Evolutionary conservation across 2,113 vertebrate species (phyloP), one percentile per base, ranked within the genome.

Genomic region (Daphoenositta chrysoptera): DNA sequence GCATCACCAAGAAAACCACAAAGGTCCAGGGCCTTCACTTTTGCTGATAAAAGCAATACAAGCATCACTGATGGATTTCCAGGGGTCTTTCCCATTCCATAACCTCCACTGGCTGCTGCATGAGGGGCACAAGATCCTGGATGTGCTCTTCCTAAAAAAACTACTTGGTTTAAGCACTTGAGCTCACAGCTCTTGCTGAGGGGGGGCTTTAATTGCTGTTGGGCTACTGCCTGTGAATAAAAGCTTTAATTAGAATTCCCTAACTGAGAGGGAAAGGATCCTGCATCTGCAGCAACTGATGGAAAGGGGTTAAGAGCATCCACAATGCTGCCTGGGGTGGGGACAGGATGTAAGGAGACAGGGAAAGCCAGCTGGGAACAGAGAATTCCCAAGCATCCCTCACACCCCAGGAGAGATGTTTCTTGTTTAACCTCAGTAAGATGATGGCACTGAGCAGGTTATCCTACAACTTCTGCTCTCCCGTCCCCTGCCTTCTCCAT

Each of bases 261-360:
- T 4, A 1, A 45, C 13, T 27, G 45, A 68, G 19, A 44, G 8
- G 47, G 58, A 40, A 19, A 22, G 39, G 27, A 14, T 44, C 68
- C 31, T 16, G 7, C 30, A 16, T 1, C 51, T 47, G 28, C 70
- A 48, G 42, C 45, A n/a, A 0, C 5, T 9, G 48, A 9, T 24
- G 73, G 13, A 27, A 10, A 64, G 27, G 47, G 28, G 53, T 11
- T 13, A 1, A 11, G 22, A 88, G 8, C 57, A 53, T 1, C 71
- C 13, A 0, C 6, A 2, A 1, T 3, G 14, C 21, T 61, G 28
- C 66, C 42, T 3, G 3, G 33, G 40, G 3, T 30, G 72, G 75
- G 84, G 6, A 26, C 24, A 40, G 56, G 37, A 15, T 5, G 2
- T 1, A 6, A 35, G 2, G 10, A 45, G 21, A 27, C 4, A 4